phyloP scores from a whole-genome alignment of 1,140 invertebrate genomes.

The Meloidogyne chitwoodi region DNA sequence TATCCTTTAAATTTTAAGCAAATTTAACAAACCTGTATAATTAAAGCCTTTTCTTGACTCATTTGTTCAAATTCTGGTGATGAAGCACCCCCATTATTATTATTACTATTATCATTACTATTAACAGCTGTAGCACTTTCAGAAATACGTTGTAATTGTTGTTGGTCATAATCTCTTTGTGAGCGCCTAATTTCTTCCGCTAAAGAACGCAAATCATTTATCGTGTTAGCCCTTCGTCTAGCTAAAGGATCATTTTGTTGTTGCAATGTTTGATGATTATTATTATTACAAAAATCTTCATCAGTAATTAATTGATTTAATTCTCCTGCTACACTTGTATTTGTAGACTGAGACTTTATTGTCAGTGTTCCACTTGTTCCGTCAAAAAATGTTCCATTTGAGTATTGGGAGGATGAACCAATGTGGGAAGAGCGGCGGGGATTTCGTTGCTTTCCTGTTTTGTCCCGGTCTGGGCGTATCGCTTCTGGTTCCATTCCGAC shows the following conservation, averaged over 20 bases:
- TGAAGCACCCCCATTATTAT: neutral
- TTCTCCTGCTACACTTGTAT: conserved; percentile 12
- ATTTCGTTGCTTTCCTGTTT: conserved; percentile 57
- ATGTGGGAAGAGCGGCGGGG: conserved; percentile 39
- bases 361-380: neutral
- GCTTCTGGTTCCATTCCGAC: conserved; percentile 66
- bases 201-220: conserved; percentile 13
- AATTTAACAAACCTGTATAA: conserved; percentile 14
- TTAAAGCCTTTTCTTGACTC: conserved; percentile 17
- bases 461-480: conserved; percentile 55
- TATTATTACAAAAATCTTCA: conserved; percentile 26
- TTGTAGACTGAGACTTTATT: conserved; percentile 10
- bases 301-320: conserved; percentile 23
- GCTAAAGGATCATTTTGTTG: conserved; percentile 5
- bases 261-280: neutral
- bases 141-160: conserved; percentile 21
- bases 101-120: too few species aligned
- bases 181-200: conserved; percentile 10
- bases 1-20: neutral
- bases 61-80: conserved; percentile 22
- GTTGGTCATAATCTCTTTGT: conserved; percentile 1
- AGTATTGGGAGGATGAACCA: neutral
- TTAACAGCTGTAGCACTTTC: neutral
- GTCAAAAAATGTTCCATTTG: neutral
- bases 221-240: conserved; percentile 15